These are phyloP conservation scores for Pristionchus japonicus DNA, from an alignment of 2,888 invertebrate genomes.

Conservation along the genomic window DNA sequence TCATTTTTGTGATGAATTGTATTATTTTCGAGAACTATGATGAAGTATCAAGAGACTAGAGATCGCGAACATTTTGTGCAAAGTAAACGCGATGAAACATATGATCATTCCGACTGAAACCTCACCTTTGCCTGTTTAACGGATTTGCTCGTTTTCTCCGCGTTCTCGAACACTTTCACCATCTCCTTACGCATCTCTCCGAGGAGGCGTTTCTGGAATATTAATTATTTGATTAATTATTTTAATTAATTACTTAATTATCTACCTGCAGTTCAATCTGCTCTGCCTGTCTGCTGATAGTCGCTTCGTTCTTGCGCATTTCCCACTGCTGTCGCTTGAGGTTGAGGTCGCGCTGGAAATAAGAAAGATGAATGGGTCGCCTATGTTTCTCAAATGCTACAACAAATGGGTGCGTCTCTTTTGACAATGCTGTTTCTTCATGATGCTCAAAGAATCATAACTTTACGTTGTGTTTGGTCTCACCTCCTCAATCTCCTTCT, in stretches of 20 bases:
- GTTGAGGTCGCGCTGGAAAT: neutral
- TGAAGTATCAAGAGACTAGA: no score
- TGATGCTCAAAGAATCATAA: no score
- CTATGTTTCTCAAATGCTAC: neutral
- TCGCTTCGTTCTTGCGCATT: neutral
- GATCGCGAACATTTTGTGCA: no score
- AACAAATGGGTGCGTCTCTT: no score
- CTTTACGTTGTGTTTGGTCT: no score
- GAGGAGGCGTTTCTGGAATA: conserved; percentile 10
- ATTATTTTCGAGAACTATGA: no score
- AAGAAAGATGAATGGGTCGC: no score
- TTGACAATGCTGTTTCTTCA: no score
- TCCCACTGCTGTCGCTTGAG: neutral
- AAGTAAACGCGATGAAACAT: neutral
- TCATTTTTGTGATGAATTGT: no score
- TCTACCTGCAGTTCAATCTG: neutral
- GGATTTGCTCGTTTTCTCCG: neutral
- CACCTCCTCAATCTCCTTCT: neutral
- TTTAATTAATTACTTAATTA: neutral
- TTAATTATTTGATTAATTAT: neutral
- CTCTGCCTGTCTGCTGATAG: neutral
- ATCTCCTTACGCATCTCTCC: neutral
- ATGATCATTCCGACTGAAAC: neutral
- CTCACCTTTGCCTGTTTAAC: conserved; percentile 9
- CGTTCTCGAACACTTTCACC: neutral